These are phyloP conservation scores for Gallinago nigripennis DNA, from an alignment of 2,797 vertebrate genomes.

Conservation along the genomic window DNA sequence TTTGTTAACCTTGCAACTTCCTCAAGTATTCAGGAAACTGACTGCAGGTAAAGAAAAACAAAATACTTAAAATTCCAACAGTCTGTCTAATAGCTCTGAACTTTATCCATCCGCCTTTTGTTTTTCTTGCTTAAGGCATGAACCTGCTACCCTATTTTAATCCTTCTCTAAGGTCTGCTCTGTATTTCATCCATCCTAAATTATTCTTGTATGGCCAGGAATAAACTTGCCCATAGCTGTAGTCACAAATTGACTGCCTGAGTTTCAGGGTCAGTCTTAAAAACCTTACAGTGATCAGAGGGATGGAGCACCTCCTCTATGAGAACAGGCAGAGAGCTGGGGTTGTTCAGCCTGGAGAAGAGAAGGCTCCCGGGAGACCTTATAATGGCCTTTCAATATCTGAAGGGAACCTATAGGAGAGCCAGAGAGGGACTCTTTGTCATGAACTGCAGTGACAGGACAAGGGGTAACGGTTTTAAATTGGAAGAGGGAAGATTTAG, in stretches of 20 bases:
- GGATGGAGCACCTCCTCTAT: no score
- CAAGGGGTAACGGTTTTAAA: no score
- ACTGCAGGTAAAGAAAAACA: not conserved
- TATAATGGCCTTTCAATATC: no score
- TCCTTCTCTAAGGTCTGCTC: not conserved
- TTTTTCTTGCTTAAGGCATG: not conserved
- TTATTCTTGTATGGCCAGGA: not conserved
- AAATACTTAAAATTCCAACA: not conserved
- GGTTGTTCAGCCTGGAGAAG: no score
- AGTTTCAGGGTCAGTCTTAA: not conserved
- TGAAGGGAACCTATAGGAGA: no score
- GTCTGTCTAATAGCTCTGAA: not conserved
- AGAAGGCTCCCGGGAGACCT: no score
- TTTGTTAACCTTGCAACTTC: not conserved
- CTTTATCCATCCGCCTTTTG: not conserved
- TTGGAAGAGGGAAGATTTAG: no score
- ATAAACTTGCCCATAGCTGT: not conserved
- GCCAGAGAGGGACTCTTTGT: no score
- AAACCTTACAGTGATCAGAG: not conserved
- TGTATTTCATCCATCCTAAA: not conserved
- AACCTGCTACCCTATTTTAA: not conserved
- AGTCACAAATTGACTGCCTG: not conserved
- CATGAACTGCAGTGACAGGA: no score
- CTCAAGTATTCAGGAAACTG: not conserved
- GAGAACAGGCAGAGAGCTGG: no score